phyloP scores from a whole-genome alignment of 2,113 vertebrate species.

The Cyrtonyx montezumae region DNA sequence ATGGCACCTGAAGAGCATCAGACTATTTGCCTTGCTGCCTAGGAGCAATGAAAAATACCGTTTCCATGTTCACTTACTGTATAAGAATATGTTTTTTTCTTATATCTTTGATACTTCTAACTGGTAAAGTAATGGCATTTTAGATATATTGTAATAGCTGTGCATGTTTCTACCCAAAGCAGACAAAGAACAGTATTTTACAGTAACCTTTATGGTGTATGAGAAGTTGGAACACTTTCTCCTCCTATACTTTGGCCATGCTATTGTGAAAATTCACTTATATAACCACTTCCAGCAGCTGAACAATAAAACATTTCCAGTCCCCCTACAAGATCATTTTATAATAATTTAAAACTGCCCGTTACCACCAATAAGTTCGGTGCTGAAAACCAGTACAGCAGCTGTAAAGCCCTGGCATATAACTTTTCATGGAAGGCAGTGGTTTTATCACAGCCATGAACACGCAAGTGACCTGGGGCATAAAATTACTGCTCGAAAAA shows the following conservation, averaged over 20 bases:
- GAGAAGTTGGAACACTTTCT: not conserved
- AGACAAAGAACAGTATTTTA: not conserved
- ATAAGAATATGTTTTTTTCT: not conserved
- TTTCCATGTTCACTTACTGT: not conserved
- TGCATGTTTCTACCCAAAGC: not conserved
- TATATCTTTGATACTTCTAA: not conserved
- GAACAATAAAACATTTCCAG: slow-evolving; percentile 29
- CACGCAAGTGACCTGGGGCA: slow-evolving; percentile 56
- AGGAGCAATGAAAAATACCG: not conserved
- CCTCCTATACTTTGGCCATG: not conserved
- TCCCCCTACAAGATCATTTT: slow-evolving; percentile 14
- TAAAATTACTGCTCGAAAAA: slow-evolving; percentile 62
- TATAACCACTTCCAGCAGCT: not conserved
- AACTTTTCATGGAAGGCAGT: slow-evolving; percentile 45
- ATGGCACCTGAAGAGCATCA: not conserved
- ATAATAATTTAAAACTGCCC: slow-evolving; percentile 32
- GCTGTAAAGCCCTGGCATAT: slow-evolving; percentile 41
- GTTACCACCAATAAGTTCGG: slow-evolving; percentile 34
- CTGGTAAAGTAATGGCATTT: not conserved
- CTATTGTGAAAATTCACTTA: not conserved
- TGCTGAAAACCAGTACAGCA: slow-evolving; percentile 49
- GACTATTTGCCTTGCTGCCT: not conserved
- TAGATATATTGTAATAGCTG: not conserved
- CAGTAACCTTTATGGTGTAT: not conserved
- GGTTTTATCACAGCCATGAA: slow-evolving; percentile 56